These are phyloP conservation scores for Poecilobothrus nobilitatus DNA, from an alignment of 2,888 invertebrate species.

Conservation along the genomic window DNA sequence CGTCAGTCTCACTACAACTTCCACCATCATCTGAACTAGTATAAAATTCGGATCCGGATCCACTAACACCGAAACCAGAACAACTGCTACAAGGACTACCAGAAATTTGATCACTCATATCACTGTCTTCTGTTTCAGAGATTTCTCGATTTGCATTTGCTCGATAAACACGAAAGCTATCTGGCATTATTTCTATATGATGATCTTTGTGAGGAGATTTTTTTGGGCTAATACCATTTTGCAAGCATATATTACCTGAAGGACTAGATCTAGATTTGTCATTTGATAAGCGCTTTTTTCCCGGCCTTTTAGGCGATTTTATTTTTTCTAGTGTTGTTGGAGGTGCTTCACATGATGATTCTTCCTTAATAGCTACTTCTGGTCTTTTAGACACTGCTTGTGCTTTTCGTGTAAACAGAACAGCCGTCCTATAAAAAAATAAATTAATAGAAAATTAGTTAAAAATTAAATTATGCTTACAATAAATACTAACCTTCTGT, in stretches of 20 bases:
- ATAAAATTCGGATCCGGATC: slow-evolving; percentile 40
- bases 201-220: slow-evolving; percentile 34
- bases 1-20: slow-evolving; percentile 39
- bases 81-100: slow-evolving; percentile 44
- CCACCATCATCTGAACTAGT: slow-evolving; percentile 40
- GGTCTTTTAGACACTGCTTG: slow-evolving; percentile 48
- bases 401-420: slow-evolving; percentile 66
- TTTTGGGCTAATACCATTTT: slow-evolving; percentile 33
- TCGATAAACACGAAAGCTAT: slow-evolving; percentile 50
- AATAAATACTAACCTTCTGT: slow-evolving; percentile 34
- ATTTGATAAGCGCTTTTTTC: slow-evolving; percentile 37
- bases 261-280: slow-evolving; percentile 29
- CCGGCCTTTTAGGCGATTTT: slow-evolving; percentile 40
- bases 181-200: slow-evolving; percentile 41
- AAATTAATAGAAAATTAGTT: background rate
- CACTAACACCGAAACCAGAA: slow-evolving; percentile 40
- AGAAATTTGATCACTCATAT: slow-evolving; percentile 33
- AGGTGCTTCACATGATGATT: slow-evolving; percentile 26
- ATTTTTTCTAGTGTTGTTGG: slow-evolving; percentile 27
- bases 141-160: slow-evolving; percentile 41
- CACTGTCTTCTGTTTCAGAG: slow-evolving; percentile 41
- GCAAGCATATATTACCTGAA: slow-evolving; percentile 22
- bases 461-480: background rate
- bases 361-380: slow-evolving; percentile 25
- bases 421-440: slow-evolving; percentile 53